Evolutionary conservation across 1,140 invertebrate species (phyloP), one percentile per base, ranked within the genome.

Genomic region (Nymphalis io): DNA sequence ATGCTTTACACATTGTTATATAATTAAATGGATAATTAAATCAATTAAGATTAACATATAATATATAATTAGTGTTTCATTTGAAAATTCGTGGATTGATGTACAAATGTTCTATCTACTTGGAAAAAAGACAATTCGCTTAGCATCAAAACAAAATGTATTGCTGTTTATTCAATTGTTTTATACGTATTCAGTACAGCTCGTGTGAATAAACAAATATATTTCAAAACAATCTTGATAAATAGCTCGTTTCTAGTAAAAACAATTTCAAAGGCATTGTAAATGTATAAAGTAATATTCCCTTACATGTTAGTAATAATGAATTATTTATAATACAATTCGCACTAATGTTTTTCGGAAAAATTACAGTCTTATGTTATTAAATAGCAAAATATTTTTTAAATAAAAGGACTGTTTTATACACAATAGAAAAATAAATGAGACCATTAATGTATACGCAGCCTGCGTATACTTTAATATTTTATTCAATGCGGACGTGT

Each of bases 91-190:
- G n/a, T n/a, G 13, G 1, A 44, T n/a, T 44, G n/a, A n/a, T 15
- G 40, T 44, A 44, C 40, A 15, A 44, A 44, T 15, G 0, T n/a
- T 44, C n/a, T 44, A 44, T 44, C 40, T 44, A 15, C 13, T 11
- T n/a, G 3, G 16, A 16, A 8, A 48, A 48, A 48, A 48, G 16
- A 48, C 40, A 44, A n/a, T 44, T 44, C 40, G 11, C 13, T 48
- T 48, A 18, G 3, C 15, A 48, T 48, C 16, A 10, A 16, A 18
- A 48, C 16, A 48, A 16, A 18, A 48, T 16, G 6, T 48, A 48
- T 20, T 48, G 46, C n/a, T 48, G n/a, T 48, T 48, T 48, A 48
- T 48, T 48, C n/a, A 48, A 48, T 16, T 4, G 46, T 48, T 18
- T 16, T 18, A 48, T 48, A 48, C 15, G 46, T 48, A 48, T 48